These are phyloP conservation scores for Thunnus maccoyii DNA, from an alignment of 2,113 vertebrate species.

Conservation along the genomic window DNA sequence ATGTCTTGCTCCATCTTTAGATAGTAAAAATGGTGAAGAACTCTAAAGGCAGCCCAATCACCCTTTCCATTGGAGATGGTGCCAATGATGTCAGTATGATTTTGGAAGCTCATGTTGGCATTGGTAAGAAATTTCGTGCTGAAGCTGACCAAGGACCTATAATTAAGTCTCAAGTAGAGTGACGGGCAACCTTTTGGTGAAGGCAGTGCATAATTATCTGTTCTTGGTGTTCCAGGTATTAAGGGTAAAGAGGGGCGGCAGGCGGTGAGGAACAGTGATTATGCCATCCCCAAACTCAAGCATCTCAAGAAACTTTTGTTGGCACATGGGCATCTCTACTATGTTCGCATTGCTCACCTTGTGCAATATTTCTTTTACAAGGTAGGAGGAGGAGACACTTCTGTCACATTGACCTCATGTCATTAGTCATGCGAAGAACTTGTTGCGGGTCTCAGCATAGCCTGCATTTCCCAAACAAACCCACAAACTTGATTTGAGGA, in stretches of 20 bases:
- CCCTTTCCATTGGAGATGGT: constrained; percentile 95
- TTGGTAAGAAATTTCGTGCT: constrained; percentile 87
- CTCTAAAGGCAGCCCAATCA: constrained; percentile 94
- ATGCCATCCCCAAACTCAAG: constrained; percentile 97
- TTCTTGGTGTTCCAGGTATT: constrained; percentile 86
- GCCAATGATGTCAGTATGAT: constrained; percentile 99
- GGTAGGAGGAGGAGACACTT: constrained; percentile 79
- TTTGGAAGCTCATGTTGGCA: constrained; percentile 98
- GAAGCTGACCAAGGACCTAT: background rate
- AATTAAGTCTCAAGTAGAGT: background rate
- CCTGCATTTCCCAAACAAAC: constrained; percentile 17
- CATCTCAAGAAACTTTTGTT: constrained; percentile 95
- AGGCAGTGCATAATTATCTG: background rate
- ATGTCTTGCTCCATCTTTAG: constrained; percentile 71
- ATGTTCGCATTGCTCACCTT: constrained; percentile 97
- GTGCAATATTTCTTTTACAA: constrained; percentile 99
- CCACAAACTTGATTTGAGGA: background rate
- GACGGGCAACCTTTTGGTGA: background rate
- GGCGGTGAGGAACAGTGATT: constrained; percentile 97
- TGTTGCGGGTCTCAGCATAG: constrained; percentile 8
- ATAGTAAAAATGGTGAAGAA: constrained; percentile 99
- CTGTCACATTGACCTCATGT: background rate
- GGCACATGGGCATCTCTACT: constrained; percentile 98
- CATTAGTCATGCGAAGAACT: background rate
- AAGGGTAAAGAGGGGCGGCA: constrained; percentile 98